phyloP scores from a whole-genome alignment of 2,113 vertebrate genomes.

The Indri indri region DNA sequence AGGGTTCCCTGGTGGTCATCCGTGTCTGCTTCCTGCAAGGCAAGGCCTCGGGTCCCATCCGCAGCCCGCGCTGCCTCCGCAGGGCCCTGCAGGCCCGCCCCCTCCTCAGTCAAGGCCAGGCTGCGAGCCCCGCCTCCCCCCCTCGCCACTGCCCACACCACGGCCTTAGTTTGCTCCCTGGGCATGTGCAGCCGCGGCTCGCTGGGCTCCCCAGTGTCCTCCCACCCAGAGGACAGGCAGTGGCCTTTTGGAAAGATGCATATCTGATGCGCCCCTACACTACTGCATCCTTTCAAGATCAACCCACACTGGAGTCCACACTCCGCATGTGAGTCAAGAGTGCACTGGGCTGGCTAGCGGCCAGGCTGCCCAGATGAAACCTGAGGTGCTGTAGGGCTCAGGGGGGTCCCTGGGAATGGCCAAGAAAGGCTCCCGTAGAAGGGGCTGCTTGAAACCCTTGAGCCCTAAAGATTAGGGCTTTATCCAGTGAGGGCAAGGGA shows the following conservation, averaged over 20 bases:
- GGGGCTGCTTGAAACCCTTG: no score
- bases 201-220: no score
- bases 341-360: not conserved
- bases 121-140: no score
- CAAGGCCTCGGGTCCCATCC: not conserved
- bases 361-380: not conserved
- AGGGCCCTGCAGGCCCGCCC: not conserved
- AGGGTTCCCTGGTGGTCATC: conserved; percentile 95
- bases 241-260: not conserved
- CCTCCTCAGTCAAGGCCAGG: fast-evolving
- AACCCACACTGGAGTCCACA: not conserved
- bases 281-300: fast-evolving
- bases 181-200: not conserved
- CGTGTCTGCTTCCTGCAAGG: conserved; percentile 93
- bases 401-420: fast-evolving
- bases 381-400: not conserved
- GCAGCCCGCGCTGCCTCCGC: fast-evolving
- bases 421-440: no score
- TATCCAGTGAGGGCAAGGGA: not conserved
- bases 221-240: not conserved
- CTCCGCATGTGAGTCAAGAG: no score
- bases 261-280: not conserved
- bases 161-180: fast-evolving
- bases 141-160: fast-evolving
- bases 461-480: not conserved